A percentile compares a stretch with the other conserved stretches of the same genome.
Conservation (phyloP, 2,797 vertebrate species). For the Danio jaintianensis region DNA sequence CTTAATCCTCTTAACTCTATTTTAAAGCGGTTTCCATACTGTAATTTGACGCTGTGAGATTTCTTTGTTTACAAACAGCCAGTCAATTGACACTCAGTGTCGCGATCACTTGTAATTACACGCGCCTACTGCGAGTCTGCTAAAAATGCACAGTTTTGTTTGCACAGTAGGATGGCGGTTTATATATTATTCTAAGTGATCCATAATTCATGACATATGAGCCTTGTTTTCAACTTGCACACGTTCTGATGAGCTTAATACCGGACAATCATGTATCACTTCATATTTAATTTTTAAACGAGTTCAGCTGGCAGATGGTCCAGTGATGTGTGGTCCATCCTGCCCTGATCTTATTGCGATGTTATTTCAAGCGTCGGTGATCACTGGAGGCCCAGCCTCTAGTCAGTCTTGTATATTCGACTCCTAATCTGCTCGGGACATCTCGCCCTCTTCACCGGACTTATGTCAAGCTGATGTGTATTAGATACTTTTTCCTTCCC, state of each 20-base stretch:
- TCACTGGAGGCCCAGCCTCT: slow-evolving; percentile 63
- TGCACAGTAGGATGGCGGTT: slow-evolving; percentile 9
- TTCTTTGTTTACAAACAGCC: slow-evolving; percentile 18
- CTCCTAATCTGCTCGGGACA: slow-evolving; percentile 77
- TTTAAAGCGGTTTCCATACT: neutral
- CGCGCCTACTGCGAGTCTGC: slow-evolving; percentile 10
- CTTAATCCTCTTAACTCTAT: neutral
- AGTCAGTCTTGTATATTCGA: slow-evolving; percentile 78
- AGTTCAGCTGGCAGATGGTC: slow-evolving; percentile 29
- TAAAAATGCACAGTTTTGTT: slow-evolving; percentile 10
- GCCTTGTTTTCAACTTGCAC: neutral
- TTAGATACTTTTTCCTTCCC: slow-evolving; percentile 63
- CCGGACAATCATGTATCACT: neutral
- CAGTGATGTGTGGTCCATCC: slow-evolving; percentile 68
- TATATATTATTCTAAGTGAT: neutral
- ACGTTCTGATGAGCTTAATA: neutral
- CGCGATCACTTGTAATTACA: slow-evolving; percentile 26
- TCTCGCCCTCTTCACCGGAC: slow-evolving; percentile 62
- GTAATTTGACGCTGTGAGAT: neutral
- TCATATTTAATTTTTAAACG: slow-evolving; percentile 9
- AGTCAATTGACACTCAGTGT: slow-evolving; percentile 2
- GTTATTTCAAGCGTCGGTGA: slow-evolving; percentile 79
- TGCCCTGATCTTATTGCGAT: slow-evolving; percentile 75
- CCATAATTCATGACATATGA: neutral
- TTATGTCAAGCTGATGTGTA: slow-evolving; percentile 73